Base-by-base conservation (phyloP, 2,113 vertebrate species). In the Leptobrachium ailaonicum region DNA sequence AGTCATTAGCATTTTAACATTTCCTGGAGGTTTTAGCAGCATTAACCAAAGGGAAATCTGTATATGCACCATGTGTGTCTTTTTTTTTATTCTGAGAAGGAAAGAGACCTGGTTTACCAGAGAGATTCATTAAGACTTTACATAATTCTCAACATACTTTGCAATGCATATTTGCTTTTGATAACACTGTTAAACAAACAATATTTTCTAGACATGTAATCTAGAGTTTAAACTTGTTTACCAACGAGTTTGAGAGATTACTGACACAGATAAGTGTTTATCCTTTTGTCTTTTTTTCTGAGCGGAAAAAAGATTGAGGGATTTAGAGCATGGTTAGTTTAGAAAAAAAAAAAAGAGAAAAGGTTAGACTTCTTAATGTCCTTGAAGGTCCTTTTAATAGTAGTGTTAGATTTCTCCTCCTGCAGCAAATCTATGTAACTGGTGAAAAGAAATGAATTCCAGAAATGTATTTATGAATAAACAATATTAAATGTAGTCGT, bases 161-260 rank as follows among this genome's bases (percentile, higher is more conserved):
- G 63, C 44, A 42, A 47, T 72, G 58, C 47, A 6, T 50, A 20
- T 72, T 79, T 64, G 50, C 44, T 72, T 71, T 56, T 68, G 50
- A 44, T 54, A 77, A n/a, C 14, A 32, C 41, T 58, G 40, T 71
- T 53, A 66, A 2, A 60, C 42, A 12, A 73, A 14, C 62, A 73
- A 73, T 66, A 66, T 80, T 80, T 73, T 53, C 13, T 41, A 73
- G 69, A 73, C 77, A 67, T 73, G 70, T 66, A 80, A 62, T 80
- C 70, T 80, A 58, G 62, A 73, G 70, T 80, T 80, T 80, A 67
- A 80, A 80, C 41, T 58, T 73, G 77, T 80, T 80, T 80, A 73
- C 77, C 62, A 67, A 79, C 54, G 77, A 73, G 62, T 80, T 80
- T 80, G 47, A 67, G 77, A 70, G 77, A 80, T 80, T 80, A 80